Evolutionary conservation across 2,113 vertebrate genomes (phyloP).

Genomic region (Melanotaenia duboulayi): DNA sequence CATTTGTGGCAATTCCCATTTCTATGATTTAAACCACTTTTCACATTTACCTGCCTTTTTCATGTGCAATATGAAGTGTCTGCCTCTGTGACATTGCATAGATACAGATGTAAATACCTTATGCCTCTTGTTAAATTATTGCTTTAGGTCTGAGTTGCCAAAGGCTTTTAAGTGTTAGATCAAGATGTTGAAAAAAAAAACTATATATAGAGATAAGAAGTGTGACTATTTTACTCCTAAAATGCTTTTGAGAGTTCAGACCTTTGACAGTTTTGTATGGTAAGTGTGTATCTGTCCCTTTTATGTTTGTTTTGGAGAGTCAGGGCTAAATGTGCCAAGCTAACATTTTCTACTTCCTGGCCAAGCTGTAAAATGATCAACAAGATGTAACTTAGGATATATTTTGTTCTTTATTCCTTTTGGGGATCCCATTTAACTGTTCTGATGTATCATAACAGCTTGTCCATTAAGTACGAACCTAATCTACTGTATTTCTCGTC

Average conservation of each 20-base stretch:
- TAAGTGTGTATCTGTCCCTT: conserved; percentile 59
- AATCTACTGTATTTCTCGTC: conserved; percentile 39
- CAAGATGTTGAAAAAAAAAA: conserved; percentile 31
- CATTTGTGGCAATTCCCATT: conserved; percentile 21
- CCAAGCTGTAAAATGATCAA: conserved; percentile 52
- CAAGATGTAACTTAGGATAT: conserved; percentile 10
- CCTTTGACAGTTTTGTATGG: conserved; percentile 50
- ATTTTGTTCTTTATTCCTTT: conserved; percentile 41
- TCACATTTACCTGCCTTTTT: conserved; percentile 72
- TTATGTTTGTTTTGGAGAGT: conserved; percentile 60
- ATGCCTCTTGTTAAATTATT: conserved; percentile 73
- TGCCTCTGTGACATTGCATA: conserved; percentile 70
- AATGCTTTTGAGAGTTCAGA: conserved; percentile 53
- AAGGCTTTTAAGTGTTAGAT: conserved; percentile 55
- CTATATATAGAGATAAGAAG: conserved; percentile 19
- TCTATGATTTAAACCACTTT: conserved; percentile 57
- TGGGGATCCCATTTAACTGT: conserved; percentile 32
- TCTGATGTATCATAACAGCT: conserved; percentile 35
- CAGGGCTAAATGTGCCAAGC: conserved; percentile 73
- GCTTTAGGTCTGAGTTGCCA: conserved; percentile 53
- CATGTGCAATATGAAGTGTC: conserved; percentile 76
- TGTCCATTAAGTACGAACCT: conserved; percentile 47
- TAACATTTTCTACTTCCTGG: conserved; percentile 66
- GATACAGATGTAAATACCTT: conserved; percentile 70
- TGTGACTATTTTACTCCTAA: conserved; percentile 43